These are phyloP conservation scores for Megalurothrips usitatus DNA, from an alignment of 2,888 invertebrate genomes.

Conservation along the genomic window DNA sequence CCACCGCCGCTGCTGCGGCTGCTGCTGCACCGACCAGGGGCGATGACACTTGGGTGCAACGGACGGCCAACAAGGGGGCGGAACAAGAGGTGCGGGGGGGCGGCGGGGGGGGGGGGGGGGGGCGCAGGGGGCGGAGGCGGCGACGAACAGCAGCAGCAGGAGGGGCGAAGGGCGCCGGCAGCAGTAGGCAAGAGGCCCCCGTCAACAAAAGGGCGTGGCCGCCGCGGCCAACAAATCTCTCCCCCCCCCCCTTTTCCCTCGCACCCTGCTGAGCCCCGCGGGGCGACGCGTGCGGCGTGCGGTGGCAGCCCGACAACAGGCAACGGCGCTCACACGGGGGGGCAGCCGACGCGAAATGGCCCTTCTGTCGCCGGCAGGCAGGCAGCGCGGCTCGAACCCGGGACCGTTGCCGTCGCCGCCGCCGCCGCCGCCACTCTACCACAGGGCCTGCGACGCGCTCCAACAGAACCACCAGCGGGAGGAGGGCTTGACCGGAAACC, in stretches of 20 bases:
- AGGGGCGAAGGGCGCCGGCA: neutral
- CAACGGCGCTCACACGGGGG: no score
- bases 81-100: neutral
- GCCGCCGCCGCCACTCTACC: no score
- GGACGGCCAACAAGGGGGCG: neutral
- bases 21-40: neutral
- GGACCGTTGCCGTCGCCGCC: no score
- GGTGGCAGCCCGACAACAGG: no score
- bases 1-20: no score
- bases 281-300: no score
- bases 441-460: no score
- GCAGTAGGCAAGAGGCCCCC: neutral
- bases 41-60: slow-evolving; percentile 11
- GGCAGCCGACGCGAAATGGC: no score
- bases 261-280: neutral
- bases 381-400: no score
- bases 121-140: neutral
- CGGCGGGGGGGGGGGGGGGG: neutral
- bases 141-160: neutral
- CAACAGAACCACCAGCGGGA: no score
- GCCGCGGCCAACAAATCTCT: neutral
- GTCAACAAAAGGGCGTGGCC: neutral
- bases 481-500: no score
- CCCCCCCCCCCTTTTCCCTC: neutral
- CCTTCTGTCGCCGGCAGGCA: no score